These are phyloP conservation scores for Hexactinellida sp. DNA, from an alignment of 37 sponge, comb jelly and placozoan species.

Conservation along the genomic window DNA sequence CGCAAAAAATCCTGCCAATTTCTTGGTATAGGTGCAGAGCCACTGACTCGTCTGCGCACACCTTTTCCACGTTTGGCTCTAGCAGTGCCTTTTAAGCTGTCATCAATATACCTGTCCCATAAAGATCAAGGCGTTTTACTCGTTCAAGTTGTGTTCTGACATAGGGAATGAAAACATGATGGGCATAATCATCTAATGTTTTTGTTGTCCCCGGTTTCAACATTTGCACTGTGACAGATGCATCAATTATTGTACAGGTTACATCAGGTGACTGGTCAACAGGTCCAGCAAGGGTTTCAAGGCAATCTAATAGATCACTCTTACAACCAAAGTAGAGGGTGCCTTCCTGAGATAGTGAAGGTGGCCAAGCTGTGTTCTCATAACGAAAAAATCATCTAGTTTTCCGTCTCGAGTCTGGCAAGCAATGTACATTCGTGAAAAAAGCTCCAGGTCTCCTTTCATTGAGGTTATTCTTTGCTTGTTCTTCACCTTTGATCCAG, in stretches of 20 bases:
- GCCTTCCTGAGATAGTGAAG: constrained; percentile 10
- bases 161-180: neutral
- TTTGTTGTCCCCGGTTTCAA: constrained; percentile 6
- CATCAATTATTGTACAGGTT: constrained; percentile 18
- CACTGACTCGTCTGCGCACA: too few species aligned
- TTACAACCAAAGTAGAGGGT: constrained; percentile 9
- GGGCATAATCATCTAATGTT: constrained; percentile 5
- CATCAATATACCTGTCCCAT: too few species aligned
- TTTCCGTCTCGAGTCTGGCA: constrained; percentile 18
- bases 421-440: neutral
- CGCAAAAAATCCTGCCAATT: too few species aligned
- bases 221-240: constrained; percentile 13
- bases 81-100: too few species aligned
- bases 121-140: too few species aligned
- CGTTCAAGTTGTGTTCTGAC: too few species aligned
- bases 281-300: neutral
- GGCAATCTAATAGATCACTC: constrained; percentile 16
- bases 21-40: too few species aligned
- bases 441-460: neutral
- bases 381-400: too few species aligned
- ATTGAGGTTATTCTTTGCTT: neutral
- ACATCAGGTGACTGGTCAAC: neutral
- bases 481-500: neutral
- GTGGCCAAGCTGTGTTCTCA: constrained; percentile 26
- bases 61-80: too few species aligned